Evolutionary conservation across 2,113 vertebrate species (phyloP), one percentile per base, ranked within the genome.

Genomic region (Ptilonorhynchus violaceus): DNA sequence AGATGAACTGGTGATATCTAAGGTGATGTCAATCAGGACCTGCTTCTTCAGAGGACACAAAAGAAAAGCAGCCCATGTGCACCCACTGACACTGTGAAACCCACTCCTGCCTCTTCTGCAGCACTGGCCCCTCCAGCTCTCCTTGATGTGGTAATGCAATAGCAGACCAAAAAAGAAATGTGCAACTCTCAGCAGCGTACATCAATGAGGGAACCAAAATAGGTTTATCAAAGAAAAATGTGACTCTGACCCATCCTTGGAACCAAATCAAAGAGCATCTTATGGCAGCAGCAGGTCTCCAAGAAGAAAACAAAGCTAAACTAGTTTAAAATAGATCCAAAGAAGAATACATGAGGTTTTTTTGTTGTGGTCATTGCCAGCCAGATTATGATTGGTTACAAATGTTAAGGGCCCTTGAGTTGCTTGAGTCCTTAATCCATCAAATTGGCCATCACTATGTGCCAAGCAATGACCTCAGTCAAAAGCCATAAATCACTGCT

Each of bases 391-490:
- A 96, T 84, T 74, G 87, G 81, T 94, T 93, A 76, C 80, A 92
- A 93, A 91, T 73, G 90, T 88, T 93, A 82, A 96, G 72, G 90
- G 50, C 62, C 55, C 82, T 88, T 73, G 85, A 93, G 87, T 49
- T 86, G 77, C 42, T 49, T 7, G 20, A 95, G 47, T 37, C 50
- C 60, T 92, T 81, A 84, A 96, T 96, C 41, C 84, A 94, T 93
- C 92, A 93, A 90, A 86, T 0, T 63, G 92, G 73, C 42, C 96
- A 93, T 52, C 77, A 47, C 73, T 22, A n/a, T 53, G 73, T 95
- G 93, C 88, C 91, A 95, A 96, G 81, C 31, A 2, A 93, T 96
- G 96, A 92, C 88, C 87, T 96, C 88, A 79, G 83, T 92, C 49
- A 89, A 68, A 87, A 84, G 74, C 44, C 82, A 94, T 97, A 89